Evolutionary conservation across 2,888 invertebrate species (phyloP).

Genomic region (Pyralis farinalis): DNA sequence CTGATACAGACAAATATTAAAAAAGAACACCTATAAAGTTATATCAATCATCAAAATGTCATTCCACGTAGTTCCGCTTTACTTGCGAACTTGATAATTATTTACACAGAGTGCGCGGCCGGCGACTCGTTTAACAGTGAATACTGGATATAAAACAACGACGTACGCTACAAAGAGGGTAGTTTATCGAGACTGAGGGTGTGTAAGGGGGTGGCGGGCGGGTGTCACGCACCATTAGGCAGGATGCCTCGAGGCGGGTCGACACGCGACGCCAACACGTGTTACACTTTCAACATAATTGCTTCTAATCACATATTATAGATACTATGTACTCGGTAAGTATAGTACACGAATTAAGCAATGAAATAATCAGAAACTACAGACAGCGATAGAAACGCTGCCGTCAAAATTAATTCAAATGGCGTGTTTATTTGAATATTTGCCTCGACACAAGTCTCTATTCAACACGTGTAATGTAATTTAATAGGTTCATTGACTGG

Average conservation of each 20-base stretch:
- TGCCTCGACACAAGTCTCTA: not conserved
- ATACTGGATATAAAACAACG: constrained; percentile 39
- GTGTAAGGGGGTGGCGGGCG: constrained; percentile 27
- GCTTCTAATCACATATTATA: constrained; percentile 59
- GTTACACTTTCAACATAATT: constrained; percentile 75
- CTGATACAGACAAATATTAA: too few species aligned
- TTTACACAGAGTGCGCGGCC: constrained; percentile 33
- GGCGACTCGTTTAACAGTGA: constrained; percentile 30
- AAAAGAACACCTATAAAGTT: too few species aligned
- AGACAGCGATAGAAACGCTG: not conserved
- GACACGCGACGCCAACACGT: constrained; percentile 68
- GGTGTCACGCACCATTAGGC: constrained; percentile 72
- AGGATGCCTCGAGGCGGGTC: constrained; percentile 50
- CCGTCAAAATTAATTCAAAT: constrained; percentile 5
- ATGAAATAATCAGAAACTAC: constrained; percentile 6
- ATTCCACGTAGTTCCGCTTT: constrained; percentile 9
- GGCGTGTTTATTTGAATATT: not conserved
- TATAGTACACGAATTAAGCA: constrained; percentile 10
- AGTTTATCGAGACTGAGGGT: constrained; percentile 40
- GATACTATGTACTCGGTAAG: constrained; percentile 11
- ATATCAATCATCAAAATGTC: too few species aligned
- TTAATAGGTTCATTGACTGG: too few species aligned
- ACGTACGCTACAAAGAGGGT: constrained; percentile 50
- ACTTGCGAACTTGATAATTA: constrained; percentile 26
- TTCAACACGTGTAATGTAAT: too few species aligned